Evolutionary conservation across 2,797 vertebrate species (phyloP).

Genomic region (Scarus forsteni): DNA sequence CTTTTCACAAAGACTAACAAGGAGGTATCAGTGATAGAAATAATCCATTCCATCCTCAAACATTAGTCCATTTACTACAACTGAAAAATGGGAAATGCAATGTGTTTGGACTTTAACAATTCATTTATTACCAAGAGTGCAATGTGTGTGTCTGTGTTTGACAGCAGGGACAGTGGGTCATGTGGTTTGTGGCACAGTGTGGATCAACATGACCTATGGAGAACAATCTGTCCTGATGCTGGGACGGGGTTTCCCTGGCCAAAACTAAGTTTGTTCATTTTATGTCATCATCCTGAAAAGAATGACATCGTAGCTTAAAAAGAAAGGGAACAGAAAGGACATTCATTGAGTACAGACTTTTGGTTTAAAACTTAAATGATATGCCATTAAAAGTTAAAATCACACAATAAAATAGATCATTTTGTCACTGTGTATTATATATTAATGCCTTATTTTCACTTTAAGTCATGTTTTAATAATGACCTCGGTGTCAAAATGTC

Average conservation of each 20-base stretch:
- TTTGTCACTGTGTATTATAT: too few relatives aligned
- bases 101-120: not conserved
- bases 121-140: not conserved
- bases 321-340: too few relatives aligned
- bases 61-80: not conserved
- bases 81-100: not conserved
- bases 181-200: constrained; percentile 28
- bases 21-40: not conserved
- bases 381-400: too few relatives aligned
- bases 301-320: too few relatives aligned
- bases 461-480: too few relatives aligned
- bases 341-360: too few relatives aligned
- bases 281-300: not conserved
- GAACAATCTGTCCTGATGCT: constrained; percentile 40
- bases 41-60: not conserved
- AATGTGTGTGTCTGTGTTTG: not conserved
- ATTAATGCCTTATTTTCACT: too few relatives aligned
- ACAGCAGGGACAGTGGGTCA: constrained; percentile 21
- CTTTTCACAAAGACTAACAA: not conserved
- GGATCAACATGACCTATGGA: constrained; percentile 40
- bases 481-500: too few relatives aligned
- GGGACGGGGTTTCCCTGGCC: constrained; percentile 5
- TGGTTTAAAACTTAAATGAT: too few relatives aligned
- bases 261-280: not conserved
- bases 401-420: too few relatives aligned